phyloP scores from a whole-genome alignment of 1,140 invertebrate species.

The Bradysia coprophila region DNA sequence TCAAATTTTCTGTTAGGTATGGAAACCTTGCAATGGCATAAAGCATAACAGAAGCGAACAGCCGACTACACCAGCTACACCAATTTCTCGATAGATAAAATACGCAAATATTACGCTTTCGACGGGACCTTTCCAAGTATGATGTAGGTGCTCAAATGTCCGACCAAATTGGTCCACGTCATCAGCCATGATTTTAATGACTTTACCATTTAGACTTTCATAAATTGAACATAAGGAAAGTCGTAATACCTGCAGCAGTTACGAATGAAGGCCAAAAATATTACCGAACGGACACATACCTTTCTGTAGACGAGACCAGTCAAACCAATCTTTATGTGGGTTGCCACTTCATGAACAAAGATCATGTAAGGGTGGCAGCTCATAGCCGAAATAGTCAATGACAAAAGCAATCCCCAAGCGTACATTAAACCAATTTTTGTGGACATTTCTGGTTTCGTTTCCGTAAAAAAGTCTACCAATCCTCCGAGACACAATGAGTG shows the following conservation, averaged over 20 bases:
- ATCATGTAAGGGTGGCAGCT: slow-evolving; percentile 64
- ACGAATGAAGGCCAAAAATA: slow-evolving; percentile 1
- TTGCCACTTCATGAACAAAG: slow-evolving; percentile 45
- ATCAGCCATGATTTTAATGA: slow-evolving; percentile 76
- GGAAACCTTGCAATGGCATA: slow-evolving; percentile 67
- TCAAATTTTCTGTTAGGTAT: too few relatives aligned
- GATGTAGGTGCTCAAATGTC: slow-evolving; percentile 41
- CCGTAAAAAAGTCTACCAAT: slow-evolving; percentile 48
- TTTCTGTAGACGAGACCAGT: slow-evolving; percentile 71
- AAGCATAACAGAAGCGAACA: slow-evolving; percentile 59
- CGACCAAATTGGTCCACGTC: slow-evolving; percentile 57
- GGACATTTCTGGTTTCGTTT: slow-evolving; percentile 24
- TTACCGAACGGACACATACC: slow-evolving; percentile 24
- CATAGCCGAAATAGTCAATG: slow-evolving; percentile 37
- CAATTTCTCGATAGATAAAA: slow-evolving; percentile 57
- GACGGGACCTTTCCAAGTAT: slow-evolving; percentile 52
- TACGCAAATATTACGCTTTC: slow-evolving; percentile 54
- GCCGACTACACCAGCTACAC: slow-evolving; percentile 53
- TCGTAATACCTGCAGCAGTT: slow-evolving; percentile 22
- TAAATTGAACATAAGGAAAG: slow-evolving; percentile 46
- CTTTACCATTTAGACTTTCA: slow-evolving; percentile 62
- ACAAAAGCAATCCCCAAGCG: slow-evolving; percentile 47
- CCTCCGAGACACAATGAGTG: slow-evolving; percentile 48
- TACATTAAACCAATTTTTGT: slow-evolving; percentile 41
- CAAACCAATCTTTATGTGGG: slow-evolving; percentile 56